Conservation (phyloP, 2,797 vertebrate species). For the Molossus molossus region DNA sequence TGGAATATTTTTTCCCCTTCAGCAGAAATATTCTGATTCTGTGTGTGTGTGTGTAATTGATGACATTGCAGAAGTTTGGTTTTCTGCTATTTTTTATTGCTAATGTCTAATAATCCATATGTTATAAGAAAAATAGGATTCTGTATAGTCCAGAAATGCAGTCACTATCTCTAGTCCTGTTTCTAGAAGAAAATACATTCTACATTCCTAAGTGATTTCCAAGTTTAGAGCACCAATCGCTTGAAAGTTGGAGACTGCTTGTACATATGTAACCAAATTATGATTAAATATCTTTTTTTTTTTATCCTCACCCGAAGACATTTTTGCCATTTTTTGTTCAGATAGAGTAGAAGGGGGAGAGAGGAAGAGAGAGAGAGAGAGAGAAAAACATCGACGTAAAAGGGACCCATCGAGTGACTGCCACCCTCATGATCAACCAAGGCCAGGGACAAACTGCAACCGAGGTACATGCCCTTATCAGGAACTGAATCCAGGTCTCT, state of each 20-base stretch:
- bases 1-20: neutral
- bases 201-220: neutral
- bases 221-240: neutral
- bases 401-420: no score
- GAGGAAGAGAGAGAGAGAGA: no score
- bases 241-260: neutral
- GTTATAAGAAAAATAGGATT: conserved; percentile 26
- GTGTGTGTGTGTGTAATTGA: neutral
- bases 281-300: neutral
- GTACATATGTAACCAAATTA: neutral
- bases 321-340: no score
- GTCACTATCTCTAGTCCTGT: neutral
- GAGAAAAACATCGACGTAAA: no score
- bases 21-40: conserved; percentile 33
- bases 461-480: no score
- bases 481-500: no score
- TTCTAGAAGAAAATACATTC: conserved; percentile 48
- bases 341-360: no score
- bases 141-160: neutral
- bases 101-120: conserved; percentile 31
- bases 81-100: conserved; percentile 18
- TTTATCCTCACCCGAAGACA: no score
- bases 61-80: neutral
- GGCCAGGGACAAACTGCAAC: no score
- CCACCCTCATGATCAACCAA: no score